Conservation (phyloP, 2,113 vertebrate genomes). For the Heterotilapia buettikoferi region DNA sequence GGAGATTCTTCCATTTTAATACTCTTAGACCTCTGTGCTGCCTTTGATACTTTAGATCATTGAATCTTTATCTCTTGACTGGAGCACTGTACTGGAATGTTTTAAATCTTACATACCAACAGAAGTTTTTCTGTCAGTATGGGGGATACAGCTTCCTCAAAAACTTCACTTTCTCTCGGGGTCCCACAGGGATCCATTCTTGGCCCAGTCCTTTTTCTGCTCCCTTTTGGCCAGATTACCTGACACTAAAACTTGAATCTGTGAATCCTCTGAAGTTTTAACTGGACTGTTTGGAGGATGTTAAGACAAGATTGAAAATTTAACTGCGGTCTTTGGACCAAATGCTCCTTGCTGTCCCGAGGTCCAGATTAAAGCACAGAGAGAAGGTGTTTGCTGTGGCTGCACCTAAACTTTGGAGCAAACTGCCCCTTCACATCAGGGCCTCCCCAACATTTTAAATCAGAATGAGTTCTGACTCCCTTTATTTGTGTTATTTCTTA, state of each 20-base stretch:
- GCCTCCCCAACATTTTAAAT: not conserved
- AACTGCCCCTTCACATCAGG: not conserved
- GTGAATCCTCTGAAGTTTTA: not conserved
- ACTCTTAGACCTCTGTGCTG: not conserved
- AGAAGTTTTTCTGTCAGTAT: not conserved
- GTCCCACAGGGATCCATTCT: not conserved
- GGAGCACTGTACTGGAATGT: not conserved
- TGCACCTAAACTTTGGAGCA: not conserved
- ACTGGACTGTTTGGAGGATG: not conserved
- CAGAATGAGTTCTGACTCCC: not conserved
- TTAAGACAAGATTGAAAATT: not conserved
- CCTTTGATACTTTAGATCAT: not conserved
- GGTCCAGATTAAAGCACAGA: not conserved
- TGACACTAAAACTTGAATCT: not conserved
- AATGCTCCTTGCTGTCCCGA: not conserved
- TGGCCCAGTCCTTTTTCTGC: not conserved
- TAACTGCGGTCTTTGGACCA: not conserved
- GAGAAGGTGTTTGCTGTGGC: not conserved
- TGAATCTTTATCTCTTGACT: not conserved
- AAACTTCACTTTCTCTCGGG: not conserved
- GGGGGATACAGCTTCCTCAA: not conserved
- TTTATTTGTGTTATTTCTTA: not conserved
- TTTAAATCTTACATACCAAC: not conserved
- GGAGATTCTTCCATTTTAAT: not conserved
- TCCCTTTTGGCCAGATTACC: not conserved